phyloP scores from a whole-genome alignment of 2,888 invertebrate genomes.

The Leucophenga maculata region DNA sequence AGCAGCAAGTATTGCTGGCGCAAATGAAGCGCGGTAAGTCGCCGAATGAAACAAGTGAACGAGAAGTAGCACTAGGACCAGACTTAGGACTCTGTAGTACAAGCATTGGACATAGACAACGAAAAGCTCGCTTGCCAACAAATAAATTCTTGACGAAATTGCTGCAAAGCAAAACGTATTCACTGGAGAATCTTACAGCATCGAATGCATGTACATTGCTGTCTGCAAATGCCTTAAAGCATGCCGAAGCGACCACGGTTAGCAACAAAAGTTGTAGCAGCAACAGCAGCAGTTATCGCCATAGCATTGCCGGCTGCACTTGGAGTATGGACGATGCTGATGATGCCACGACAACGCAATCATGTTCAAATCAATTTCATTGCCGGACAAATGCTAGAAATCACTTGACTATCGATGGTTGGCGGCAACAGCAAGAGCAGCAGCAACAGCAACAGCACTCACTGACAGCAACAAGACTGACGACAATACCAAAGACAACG shows the following conservation, averaged over 20 bases:
- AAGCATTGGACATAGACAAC: slow-evolving; percentile 23
- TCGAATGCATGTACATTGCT: slow-evolving; percentile 46
- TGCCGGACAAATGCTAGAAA: slow-evolving; percentile 30
- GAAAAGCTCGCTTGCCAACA: slow-evolving; percentile 61
- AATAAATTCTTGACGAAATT: slow-evolving; percentile 74
- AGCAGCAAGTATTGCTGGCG: neutral
- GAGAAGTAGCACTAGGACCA: no score
- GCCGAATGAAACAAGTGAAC: no score
- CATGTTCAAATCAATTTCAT: slow-evolving; percentile 33
- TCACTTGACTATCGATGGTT: slow-evolving; percentile 26
- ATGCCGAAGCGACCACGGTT: slow-evolving; percentile 3
- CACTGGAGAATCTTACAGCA: slow-evolving; percentile 72
- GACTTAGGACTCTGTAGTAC: no score
- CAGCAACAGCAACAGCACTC: neutral
- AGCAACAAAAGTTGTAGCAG: neutral
- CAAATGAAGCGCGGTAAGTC: no score
- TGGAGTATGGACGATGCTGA: slow-evolving; percentile 30
- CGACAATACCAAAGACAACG: slow-evolving; percentile 10
- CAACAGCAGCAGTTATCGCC: slow-evolving; percentile 11
- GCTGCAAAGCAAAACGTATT: slow-evolving; percentile 72
- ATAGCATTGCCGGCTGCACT: slow-evolving; percentile 21
- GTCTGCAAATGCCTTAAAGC: slow-evolving; percentile 33
- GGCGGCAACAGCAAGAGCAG: slow-evolving; percentile 13
- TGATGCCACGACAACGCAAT: slow-evolving; percentile 23
- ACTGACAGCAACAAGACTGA: slow-evolving; percentile 23